These are phyloP conservation scores for Augochlora pura DNA, from an alignment of 1,140 invertebrate species.

Conservation along the genomic window DNA sequence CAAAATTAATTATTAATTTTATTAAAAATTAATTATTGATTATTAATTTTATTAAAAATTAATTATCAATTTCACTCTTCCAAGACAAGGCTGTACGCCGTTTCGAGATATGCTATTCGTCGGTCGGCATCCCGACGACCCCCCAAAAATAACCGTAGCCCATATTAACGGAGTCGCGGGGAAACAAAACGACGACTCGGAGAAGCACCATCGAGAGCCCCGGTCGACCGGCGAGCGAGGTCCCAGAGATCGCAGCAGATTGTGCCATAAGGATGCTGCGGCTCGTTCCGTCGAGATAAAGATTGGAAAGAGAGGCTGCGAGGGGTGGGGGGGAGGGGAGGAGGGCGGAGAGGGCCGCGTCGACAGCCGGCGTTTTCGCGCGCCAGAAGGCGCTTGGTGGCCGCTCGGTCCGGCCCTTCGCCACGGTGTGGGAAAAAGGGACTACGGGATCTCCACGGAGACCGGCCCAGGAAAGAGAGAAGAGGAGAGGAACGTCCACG, in stretches of 20 bases:
- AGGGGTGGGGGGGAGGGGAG: background rate
- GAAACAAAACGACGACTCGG: too few species aligned
- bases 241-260: slow-evolving; percentile 55
- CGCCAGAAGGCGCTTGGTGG: slow-evolving; percentile 45
- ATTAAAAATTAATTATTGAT: too few species aligned
- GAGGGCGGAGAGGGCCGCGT: background rate
- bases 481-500: background rate
- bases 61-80: too few species aligned
- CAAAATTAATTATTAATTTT: too few species aligned
- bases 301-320: slow-evolving; percentile 25
- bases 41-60: too few species aligned
- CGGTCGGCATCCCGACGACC: too few species aligned
- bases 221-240: slow-evolving; percentile 18
- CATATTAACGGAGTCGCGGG: too few species aligned
- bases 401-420: too few species aligned
- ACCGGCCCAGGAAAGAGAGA: background rate
- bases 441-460: background rate
- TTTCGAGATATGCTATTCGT: too few species aligned
- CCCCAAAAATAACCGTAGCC: too few species aligned
- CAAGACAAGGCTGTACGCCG: too few species aligned
- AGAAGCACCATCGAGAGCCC: too few species aligned
- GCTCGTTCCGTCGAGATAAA: slow-evolving; percentile 15
- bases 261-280: slow-evolving; percentile 51
- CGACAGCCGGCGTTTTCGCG: slow-evolving; percentile 46
- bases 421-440: background rate